These are phyloP conservation scores for Podarcis cretensis DNA, from an alignment of 2,113 vertebrate species.

Conservation along the genomic window DNA sequence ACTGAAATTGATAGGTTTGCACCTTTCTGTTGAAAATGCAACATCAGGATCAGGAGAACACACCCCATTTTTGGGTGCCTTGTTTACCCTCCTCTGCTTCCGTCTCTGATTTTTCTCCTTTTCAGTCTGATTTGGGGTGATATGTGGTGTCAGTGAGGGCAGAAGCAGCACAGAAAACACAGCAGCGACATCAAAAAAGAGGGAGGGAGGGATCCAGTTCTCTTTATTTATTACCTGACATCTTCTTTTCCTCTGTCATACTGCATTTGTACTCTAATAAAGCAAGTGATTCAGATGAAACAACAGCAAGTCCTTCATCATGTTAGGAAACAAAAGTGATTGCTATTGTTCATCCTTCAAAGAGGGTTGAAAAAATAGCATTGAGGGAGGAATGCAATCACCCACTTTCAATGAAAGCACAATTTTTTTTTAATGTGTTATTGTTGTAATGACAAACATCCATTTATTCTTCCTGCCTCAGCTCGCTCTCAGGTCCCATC, in stretches of 20 bases:
- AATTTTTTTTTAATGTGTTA: constrained; percentile 42
- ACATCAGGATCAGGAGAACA: background rate
- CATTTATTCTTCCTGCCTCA: background rate
- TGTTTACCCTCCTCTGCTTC: background rate
- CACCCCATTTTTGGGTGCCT: background rate
- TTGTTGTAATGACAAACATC: constrained; percentile 1
- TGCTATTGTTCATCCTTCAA: constrained; percentile 1
- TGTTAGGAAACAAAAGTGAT: constrained; percentile 11
- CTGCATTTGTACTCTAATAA: constrained; percentile 39
- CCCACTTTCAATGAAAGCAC: background rate
- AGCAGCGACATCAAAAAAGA: constrained; percentile 20
- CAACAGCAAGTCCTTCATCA: constrained; percentile 9
- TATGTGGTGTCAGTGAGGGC: background rate
- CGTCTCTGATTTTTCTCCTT: background rate
- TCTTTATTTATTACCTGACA: constrained; percentile 33
- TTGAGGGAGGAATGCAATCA: background rate
- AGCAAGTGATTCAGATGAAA: constrained; percentile 22
- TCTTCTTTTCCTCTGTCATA: constrained; percentile 29
- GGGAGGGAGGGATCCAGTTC: constrained; percentile 11
- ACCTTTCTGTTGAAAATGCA: background rate
- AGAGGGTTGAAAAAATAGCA: constrained; percentile 10
- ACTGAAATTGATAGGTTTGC: too few relatives aligned
- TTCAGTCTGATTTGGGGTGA: background rate
- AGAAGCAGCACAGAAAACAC: constrained; percentile 16
- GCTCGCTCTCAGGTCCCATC: background rate